Base-by-base conservation (phyloP, 1,140 invertebrate genomes). In the Macrotrachela quadricornifera region DNA sequence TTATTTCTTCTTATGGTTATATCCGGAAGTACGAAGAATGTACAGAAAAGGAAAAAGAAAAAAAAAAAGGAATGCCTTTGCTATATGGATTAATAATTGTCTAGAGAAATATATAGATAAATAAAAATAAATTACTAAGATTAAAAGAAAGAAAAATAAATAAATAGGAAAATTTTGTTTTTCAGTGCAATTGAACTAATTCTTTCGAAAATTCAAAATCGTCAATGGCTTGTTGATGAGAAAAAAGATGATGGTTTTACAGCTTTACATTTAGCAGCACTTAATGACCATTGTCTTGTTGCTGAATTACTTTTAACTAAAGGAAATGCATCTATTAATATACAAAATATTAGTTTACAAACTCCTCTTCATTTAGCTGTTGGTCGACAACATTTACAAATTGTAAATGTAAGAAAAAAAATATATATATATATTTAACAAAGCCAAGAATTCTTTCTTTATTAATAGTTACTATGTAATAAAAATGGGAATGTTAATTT, bases 181-280 rank as follows among this genome's bases (percentile, higher is more conserved):
- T 78, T 56, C 73, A 92, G 86, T 74, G 87, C 87, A 17, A 92
- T 92, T 79, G 85, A 63, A 85, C 92, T 63, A 75, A 92, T 59
- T 71, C 92, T 58, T 79, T 78, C 37, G 88, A 91, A 71, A 75
- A 90, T 30, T 82, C 85, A 9, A 37, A n/a, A 51, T 38, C 75
- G 87, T n/a, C 78, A 82, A 1, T 96, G 90, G 90, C 83, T 95
- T 61, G 87, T 94, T 30, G 88, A 95, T 71, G 88, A 94, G 67
- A 91, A 90, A 62, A 95, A 94, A 69, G 88, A 94, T 65, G 90
- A 95, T 66, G 90, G 90, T 4, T 94, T 92, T 72, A 94, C 88
- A 0, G 86, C 88, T 1, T 74, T 95, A 13, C 88, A 95, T 69
- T 75, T 95, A 59, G 86, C 87, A 0, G 85, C 86, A 0, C 78